Conservation (phyloP, 2,888 invertebrate genomes). For the Thumatha senex region DNA sequence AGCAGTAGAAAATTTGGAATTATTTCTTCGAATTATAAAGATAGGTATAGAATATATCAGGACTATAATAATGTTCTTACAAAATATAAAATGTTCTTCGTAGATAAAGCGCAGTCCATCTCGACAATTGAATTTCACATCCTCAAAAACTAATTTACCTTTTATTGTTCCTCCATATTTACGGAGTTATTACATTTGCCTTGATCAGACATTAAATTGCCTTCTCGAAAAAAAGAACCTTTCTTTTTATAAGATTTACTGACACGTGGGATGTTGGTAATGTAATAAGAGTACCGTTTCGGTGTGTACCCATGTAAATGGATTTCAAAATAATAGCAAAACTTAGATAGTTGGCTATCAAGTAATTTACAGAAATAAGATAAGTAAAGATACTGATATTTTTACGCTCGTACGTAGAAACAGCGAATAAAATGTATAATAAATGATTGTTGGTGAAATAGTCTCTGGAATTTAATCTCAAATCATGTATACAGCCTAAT, state of each 20-base stretch:
- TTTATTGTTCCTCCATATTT: conserved; percentile 76
- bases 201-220: conserved; percentile 76
- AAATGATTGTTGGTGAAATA: too few relatives aligned
- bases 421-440: too few relatives aligned
- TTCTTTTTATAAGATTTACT: conserved; percentile 58
- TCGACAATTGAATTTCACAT: conserved; percentile 69
- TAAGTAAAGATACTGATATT: too few relatives aligned
- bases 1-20: too few relatives aligned
- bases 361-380: too few relatives aligned
- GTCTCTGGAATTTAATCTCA: too few relatives aligned
- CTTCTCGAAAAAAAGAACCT: conserved; percentile 55
- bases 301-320: too few relatives aligned
- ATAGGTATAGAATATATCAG: background rate
- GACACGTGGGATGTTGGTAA: conserved; percentile 25
- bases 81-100: too few relatives aligned
- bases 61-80: background rate
- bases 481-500: too few relatives aligned
- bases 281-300: conserved; percentile 22
- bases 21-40: background rate
- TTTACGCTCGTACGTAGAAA: too few relatives aligned
- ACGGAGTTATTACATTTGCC: conserved; percentile 73
- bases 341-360: too few relatives aligned
- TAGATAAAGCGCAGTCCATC: conserved; percentile 47
- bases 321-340: too few relatives aligned
- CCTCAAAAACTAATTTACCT: conserved; percentile 75